A percentile compares a stretch with the other conserved stretches of the same genome.
phyloP scores from a whole-genome alignment of 2,113 vertebrate species.

The Epinephelus lanceolatus region DNA sequence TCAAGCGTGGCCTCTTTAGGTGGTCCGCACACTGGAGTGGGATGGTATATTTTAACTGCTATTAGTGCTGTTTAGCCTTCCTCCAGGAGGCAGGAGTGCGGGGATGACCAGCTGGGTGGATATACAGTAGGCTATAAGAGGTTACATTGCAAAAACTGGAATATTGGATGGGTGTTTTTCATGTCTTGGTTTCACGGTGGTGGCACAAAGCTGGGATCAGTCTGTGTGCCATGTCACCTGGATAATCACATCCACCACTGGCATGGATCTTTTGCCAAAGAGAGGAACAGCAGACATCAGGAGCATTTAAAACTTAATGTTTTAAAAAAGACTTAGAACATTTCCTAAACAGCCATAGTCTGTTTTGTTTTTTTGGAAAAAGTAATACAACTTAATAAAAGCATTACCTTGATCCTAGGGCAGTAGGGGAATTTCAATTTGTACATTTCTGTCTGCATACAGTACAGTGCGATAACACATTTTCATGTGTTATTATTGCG shows the following conservation, averaged over 20 bases:
- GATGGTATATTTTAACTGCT: constrained; percentile 69
- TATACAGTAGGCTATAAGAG: constrained; percentile 63
- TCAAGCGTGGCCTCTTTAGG: constrained; percentile 78
- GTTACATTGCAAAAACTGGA: constrained; percentile 67
- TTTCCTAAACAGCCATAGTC: neutral
- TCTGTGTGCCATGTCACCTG: constrained; percentile 66
- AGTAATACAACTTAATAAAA: neutral
- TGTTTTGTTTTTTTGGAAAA: neutral
- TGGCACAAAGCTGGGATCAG: constrained; percentile 82
- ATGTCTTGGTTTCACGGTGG: constrained; percentile 69
- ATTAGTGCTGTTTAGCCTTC: constrained; percentile 57
- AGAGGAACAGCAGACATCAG: constrained; percentile 19
- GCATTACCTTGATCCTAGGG: neutral
- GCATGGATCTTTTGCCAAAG: constrained; percentile 53
- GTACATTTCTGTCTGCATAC: neutral
- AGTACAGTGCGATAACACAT: neutral
- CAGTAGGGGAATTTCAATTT: neutral
- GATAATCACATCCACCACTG: constrained; percentile 74
- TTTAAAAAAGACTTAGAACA: constrained; percentile 11
- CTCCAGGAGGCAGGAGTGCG: constrained; percentile 11
- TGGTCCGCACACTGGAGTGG: constrained; percentile 55
- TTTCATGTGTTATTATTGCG: too few relatives aligned
- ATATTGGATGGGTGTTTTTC: constrained; percentile 68
- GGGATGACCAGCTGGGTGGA: constrained; percentile 53
- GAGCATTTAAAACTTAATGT: constrained; percentile 25